These are phyloP conservation scores for Sepiola atlantica DNA, from an alignment of 2,888 invertebrate species.

Conservation along the genomic window DNA sequence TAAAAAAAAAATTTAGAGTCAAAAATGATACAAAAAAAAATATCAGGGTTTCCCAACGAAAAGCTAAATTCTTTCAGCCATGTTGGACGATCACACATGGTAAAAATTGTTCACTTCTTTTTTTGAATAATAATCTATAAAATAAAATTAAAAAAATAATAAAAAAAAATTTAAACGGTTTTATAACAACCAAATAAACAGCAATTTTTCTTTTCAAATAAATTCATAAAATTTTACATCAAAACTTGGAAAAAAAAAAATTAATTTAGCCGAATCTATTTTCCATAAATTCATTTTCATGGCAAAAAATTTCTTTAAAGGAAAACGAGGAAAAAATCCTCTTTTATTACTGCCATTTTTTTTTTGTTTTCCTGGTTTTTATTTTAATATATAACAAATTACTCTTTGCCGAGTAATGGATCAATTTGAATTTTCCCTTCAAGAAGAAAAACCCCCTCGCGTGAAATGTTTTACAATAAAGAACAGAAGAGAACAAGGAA, in stretches of 20 bases:
- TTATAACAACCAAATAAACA: constrained; percentile 14
- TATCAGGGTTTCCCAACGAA: neutral
- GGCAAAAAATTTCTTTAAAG: neutral
- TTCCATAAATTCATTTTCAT: constrained; percentile 11
- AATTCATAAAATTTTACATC: constrained; percentile 32
- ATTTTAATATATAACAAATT: constrained; percentile 20
- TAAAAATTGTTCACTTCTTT: neutral
- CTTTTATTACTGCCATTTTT: constrained; percentile 24
- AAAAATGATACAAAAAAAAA: neutral
- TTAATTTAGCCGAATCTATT: neutral
- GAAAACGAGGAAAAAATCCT: neutral
- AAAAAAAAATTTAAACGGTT: neutral
- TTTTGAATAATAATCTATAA: neutral
- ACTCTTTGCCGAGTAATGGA: neutral
- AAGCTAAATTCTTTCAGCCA: neutral
- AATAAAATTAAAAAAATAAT: neutral
- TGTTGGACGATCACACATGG: neutral
- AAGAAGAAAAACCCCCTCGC: neutral
- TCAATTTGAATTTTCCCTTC: neutral
- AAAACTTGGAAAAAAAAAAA: neutral
- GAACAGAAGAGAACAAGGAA: neutral
- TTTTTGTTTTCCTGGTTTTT: neutral
- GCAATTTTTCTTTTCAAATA: neutral
- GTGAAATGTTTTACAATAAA: constrained; percentile 5
- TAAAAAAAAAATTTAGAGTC: neutral